Evolutionary conservation across 2,113 vertebrate genomes (phyloP).

Genomic region (Scopus umbretta): DNA sequence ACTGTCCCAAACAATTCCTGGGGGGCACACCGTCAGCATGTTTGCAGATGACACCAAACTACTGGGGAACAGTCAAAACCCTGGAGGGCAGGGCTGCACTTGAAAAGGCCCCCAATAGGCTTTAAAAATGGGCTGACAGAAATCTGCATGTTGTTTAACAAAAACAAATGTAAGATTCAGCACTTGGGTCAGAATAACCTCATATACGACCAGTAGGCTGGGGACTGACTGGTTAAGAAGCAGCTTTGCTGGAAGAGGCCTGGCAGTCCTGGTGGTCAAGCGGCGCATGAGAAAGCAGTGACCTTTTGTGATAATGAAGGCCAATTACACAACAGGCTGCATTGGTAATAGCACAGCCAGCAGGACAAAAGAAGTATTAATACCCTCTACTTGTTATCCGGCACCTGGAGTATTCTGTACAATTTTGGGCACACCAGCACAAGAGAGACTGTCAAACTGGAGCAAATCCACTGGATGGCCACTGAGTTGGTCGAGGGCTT

Average conservation of each 20-base stretch:
- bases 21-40: background rate
- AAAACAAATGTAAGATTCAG: background rate
- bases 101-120: background rate
- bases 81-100: background rate
- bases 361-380: background rate
- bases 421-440: background rate
- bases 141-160: background rate
- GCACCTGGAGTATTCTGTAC: background rate
- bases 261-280: background rate
- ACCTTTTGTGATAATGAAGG: background rate
- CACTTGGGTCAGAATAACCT: background rate
- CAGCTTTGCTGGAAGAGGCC: background rate
- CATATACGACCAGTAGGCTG: background rate
- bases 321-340: background rate
- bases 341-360: background rate
- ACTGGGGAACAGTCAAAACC: background rate
- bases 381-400: background rate
- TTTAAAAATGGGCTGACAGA: background rate
- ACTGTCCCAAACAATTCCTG: background rate
- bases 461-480: background rate
- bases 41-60: background rate
- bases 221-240: background rate
- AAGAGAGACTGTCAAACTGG: background rate
- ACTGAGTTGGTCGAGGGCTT: background rate
- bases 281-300: background rate